These are phyloP conservation scores for Ataeniobius toweri DNA, from an alignment of 2,797 vertebrate species.

Conservation along the genomic window DNA sequence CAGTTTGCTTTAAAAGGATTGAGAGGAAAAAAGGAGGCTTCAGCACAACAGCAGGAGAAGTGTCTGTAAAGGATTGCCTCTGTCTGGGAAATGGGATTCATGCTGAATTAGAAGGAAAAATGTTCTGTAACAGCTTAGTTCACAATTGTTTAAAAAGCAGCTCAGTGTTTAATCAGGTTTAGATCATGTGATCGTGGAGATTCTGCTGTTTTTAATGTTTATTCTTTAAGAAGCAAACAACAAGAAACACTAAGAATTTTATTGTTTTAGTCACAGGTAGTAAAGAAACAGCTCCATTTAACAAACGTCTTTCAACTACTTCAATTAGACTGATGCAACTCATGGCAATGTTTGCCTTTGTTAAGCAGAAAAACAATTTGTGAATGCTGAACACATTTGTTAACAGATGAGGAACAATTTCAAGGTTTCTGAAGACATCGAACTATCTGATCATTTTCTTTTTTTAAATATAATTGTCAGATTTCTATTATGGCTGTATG, in stretches of 20 bases:
- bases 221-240: neutral
- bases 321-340: too few species aligned
- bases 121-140: conserved; percentile 21
- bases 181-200: neutral
- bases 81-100: conserved; percentile 19
- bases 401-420: neutral
- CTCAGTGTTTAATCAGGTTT: neutral
- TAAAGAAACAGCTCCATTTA: neutral
- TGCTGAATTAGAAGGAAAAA: conserved; percentile 27
- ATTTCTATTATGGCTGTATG: too few species aligned
- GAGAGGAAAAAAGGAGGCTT: conserved; percentile 34
- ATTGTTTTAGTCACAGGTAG: neutral
- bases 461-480: too few species aligned
- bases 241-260: neutral
- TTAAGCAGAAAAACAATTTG: neutral
- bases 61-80: conserved; percentile 35
- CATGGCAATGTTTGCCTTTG: neutral
- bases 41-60: conserved; percentile 19
- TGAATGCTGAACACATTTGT: too few species aligned
- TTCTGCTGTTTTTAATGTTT: neutral
- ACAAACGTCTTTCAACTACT: too few species aligned
- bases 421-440: neutral
- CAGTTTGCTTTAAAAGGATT: conserved; percentile 53
- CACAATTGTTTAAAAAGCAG: neutral
- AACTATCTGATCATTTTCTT: neutral